These are phyloP conservation scores for Pseudomugil gertrudae DNA, from an alignment of 2,797 vertebrate species.

Conservation along the genomic window DNA sequence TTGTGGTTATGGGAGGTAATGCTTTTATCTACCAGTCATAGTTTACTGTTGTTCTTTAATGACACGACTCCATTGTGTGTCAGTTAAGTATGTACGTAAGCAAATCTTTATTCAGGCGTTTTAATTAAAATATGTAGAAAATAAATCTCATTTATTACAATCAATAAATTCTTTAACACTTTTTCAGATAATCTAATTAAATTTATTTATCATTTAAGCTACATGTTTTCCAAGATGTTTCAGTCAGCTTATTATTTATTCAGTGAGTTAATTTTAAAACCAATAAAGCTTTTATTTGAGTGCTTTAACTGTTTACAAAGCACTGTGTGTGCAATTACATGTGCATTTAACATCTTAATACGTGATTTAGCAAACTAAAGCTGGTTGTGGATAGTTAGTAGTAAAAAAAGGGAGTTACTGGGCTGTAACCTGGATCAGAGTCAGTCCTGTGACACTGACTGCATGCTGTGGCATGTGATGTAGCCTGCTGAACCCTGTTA, in stretches of 20 bases:
- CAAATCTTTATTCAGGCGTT: too few relatives aligned
- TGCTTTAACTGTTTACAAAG: not conserved
- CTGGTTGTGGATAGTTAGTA: not conserved
- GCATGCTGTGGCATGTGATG: constrained; percentile 42
- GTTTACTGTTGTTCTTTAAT: too few relatives aligned
- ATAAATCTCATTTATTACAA: too few relatives aligned
- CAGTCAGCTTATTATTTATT: not conserved
- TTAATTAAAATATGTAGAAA: too few relatives aligned
- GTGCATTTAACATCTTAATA: not conserved
- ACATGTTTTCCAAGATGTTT: too few relatives aligned
- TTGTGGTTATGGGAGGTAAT: too few relatives aligned
- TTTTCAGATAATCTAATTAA: too few relatives aligned
- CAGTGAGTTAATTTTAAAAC: not conserved
- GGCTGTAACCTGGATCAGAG: constrained; percentile 23
- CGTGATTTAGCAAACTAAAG: not conserved
- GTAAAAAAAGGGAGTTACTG: not conserved
- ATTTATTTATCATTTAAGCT: too few relatives aligned
- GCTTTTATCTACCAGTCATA: too few relatives aligned
- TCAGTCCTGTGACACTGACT: constrained; percentile 1
- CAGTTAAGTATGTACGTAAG: too few relatives aligned
- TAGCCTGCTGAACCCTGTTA: constrained; percentile 21
- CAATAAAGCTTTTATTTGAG: not conserved
- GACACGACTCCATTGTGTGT: too few relatives aligned
- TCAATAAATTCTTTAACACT: too few relatives aligned
- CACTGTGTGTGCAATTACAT: not conserved